Evolutionary conservation across 2,888 invertebrate species (phyloP).

Genomic region (Scaptomyza reducta): DNA sequence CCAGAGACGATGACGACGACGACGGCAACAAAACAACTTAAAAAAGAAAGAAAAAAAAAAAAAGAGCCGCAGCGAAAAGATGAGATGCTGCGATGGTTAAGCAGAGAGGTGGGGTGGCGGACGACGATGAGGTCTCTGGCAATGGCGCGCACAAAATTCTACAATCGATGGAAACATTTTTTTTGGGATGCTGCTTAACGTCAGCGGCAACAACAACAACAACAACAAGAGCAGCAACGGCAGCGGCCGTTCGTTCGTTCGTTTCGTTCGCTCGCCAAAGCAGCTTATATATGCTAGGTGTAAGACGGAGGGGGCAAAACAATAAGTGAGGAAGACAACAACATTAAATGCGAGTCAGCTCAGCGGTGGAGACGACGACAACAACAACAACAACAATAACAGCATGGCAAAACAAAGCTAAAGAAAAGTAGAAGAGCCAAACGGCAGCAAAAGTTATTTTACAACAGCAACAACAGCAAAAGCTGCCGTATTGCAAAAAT

Average conservation of each 20-base stretch:
- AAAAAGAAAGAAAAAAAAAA: conserved; percentile 40
- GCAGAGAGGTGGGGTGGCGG: not conserved
- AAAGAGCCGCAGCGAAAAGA: conserved; percentile 62
- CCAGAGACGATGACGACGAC: conserved; percentile 24
- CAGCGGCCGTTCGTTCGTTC: conserved; percentile 38
- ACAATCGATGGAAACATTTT: conserved; percentile 62
- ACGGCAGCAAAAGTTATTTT: conserved; percentile 57
- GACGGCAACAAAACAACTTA: conserved; percentile 64
- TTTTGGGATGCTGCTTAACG: conserved; percentile 52
- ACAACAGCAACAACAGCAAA: conserved; percentile 46
- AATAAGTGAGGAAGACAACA: conserved; percentile 3
- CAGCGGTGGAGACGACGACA: conserved; percentile 27
- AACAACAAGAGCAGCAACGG: conserved; percentile 21
- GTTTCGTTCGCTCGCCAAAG: conserved; percentile 33
- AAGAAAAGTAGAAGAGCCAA: conserved; percentile 54
- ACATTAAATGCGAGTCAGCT: conserved; percentile 55
- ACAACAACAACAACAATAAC: conserved; percentile 14
- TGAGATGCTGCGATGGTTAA: conserved; percentile 15
- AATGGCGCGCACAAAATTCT: conserved; percentile 51
- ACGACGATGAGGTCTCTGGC: conserved; percentile 13
- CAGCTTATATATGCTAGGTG: conserved; percentile 32
- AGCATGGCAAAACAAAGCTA: conserved; percentile 38
- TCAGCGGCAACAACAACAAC: conserved; percentile 3
- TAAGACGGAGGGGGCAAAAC: not conserved
- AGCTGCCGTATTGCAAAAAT: conserved; percentile 52